Base-by-base conservation (phyloP, 1,140 invertebrate species). In the Rhagoletis zephyria region DNA sequence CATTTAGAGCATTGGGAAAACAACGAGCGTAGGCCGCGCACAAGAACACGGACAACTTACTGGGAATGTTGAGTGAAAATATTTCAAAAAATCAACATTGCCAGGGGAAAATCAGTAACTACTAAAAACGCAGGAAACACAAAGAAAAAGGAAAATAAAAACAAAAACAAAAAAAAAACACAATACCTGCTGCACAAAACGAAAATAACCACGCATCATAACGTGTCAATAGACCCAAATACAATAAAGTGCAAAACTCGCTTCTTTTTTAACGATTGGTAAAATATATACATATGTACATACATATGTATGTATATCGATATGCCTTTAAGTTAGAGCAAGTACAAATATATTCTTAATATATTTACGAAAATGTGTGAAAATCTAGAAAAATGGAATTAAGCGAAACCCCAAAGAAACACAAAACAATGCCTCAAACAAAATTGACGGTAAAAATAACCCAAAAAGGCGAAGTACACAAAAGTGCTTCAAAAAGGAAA, bases 201-300 rank as follows among this genome's bases (percentile, higher is more conserved):
- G 9, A 30, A 74, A 48, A 42, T n/a, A 70, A 42, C 12, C 70
- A 85, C 19, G 45, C 86, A 65, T 51, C 60, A 86, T 63, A 87
- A 67, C 64, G 48, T 87, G 86, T 87, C 86, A 42, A 87, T 87
- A 19, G 63, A 67, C 63, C 19, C 40, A 65, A 70, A 86, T 86
- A 61, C 40, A 86, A 86, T 86, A 42, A 86, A 86, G 63, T n/a
- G 56, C 42, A 86, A 19, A 42, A 63, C 42, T 45, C 61, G 4
- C 61, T 30, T 30, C 30, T 30, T 30, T 30, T 30, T 30, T 30
- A 19, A 19, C 56, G 85, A 40, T 30, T 51, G 56, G n/a, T 9
- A 40, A 81, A 16, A 5, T 16, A 81, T 51, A 81, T 81, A 81
- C 42, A 81, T 81, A 45, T 40, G 40, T 51, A 81, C 74, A 40